Percentiles rank a stretch among this genome's conserved stretches.
phyloP scores from a whole-genome alignment of 92 coral and sea anemone species.

The Plumapathes pennacea region DNA sequence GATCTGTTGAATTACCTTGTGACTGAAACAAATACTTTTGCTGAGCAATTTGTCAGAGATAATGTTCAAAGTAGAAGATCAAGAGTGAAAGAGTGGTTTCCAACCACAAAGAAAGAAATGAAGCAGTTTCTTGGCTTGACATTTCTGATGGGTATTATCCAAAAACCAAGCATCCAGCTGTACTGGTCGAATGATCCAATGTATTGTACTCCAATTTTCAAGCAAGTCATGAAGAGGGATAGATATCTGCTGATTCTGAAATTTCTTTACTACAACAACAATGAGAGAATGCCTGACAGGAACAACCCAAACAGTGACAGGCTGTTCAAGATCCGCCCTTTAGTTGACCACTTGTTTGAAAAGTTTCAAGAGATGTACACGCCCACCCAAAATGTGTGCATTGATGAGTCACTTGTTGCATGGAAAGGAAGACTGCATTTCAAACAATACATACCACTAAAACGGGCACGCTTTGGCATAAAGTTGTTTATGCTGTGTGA shows the following conservation, averaged over 20 bases:
- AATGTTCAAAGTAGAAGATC: constrained; percentile 4
- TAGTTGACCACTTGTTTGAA: constrained; percentile 14
- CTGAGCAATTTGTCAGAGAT: constrained; percentile 18
- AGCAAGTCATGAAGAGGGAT: constrained; percentile 22
- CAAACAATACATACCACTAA: constrained; percentile 33
- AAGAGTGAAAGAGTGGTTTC: constrained; percentile 10
- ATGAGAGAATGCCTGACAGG: constrained; percentile 1
- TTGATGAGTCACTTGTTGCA: constrained; percentile 38
- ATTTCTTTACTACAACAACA: constrained; percentile 34
- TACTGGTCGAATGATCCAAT: constrained; percentile 40
- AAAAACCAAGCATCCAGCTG: constrained; percentile 10
- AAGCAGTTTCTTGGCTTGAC: constrained; percentile 19
- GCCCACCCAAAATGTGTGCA: constrained; percentile 16
- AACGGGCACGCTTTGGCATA: constrained; percentile 21
- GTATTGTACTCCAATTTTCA: constrained; percentile 7
- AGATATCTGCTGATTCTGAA: constrained; percentile 15
- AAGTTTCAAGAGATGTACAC: constrained; percentile 24
- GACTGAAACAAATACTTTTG: constrained; percentile 26
- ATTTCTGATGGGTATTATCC: constrained; percentile 25
- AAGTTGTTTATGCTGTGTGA: constrained; percentile 9
- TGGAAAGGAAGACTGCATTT: constrained; percentile 45
- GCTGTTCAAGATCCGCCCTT: constrained; percentile 25
- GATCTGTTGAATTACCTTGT: constrained; percentile 20
- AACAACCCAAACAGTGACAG: constrained; percentile 11
- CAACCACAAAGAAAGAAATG: constrained; percentile 16